Evolutionary conservation across 2,113 vertebrate genomes (phyloP).

Genomic region (Kryptolebias marmoratus): DNA sequence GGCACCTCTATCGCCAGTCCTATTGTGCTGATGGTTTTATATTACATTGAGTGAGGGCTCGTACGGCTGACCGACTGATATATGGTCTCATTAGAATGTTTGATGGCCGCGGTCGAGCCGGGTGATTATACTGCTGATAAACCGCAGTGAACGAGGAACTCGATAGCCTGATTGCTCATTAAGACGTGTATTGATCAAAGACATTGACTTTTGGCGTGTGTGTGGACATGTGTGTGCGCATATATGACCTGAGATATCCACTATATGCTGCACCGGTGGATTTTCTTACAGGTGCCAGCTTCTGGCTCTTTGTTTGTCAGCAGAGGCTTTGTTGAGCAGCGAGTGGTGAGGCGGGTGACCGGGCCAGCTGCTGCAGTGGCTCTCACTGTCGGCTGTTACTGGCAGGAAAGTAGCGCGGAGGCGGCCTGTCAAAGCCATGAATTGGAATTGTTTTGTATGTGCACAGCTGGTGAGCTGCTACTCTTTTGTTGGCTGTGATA

Average conservation of each 20-base stretch:
- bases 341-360: conserved; percentile 42
- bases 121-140: conserved; percentile 76
- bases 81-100: conserved; percentile 77
- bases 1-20: not conserved
- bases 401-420: conserved; percentile 45
- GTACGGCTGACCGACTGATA: conserved; percentile 65
- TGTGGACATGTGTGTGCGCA: conserved; percentile 18
- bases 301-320: conserved; percentile 42
- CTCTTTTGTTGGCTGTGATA: conserved; percentile 59
- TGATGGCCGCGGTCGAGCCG: conserved; percentile 66
- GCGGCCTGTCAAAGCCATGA: conserved; percentile 58
- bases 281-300: conserved; percentile 52
- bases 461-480: conserved; percentile 68
- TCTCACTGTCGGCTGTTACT: conserved; percentile 59
- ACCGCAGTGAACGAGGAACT: conserved; percentile 42
- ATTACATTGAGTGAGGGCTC: conserved; percentile 59
- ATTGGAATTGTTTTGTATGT: conserved; percentile 69
- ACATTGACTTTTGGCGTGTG: conserved; percentile 52
- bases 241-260: not conserved
- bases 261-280: conserved; percentile 5
- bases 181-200: conserved; percentile 69
- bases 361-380: conserved; percentile 61
- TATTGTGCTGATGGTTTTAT: conserved; percentile 65
- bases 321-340: conserved; percentile 37
- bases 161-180: conserved; percentile 69